phyloP scores from a whole-genome alignment of 2,113 vertebrate species.

The Melanerpes formicivorus region DNA sequence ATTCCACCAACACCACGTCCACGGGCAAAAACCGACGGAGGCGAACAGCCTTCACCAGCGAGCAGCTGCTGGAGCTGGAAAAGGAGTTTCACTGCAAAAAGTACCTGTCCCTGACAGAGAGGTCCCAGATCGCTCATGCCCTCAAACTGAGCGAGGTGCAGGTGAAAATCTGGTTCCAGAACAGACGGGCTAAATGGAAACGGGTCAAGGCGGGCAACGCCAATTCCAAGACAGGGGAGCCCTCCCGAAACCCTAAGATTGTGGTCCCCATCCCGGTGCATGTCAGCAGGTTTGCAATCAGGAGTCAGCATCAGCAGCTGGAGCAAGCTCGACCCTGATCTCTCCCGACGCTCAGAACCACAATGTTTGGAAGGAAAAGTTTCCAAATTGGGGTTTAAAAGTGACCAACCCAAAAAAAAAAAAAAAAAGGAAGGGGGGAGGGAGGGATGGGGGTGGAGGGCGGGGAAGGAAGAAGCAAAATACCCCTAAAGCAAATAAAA shows the following conservation, averaged over 20 bases:
- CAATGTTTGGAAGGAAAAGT: background rate
- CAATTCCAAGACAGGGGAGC: slow-evolving; percentile 96
- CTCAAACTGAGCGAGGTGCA: slow-evolving; percentile 98
- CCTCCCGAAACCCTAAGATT: slow-evolving; percentile 96
- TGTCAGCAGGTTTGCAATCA: slow-evolving; percentile 96
- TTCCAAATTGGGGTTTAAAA: background rate
- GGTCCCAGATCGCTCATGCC: slow-evolving; percentile 97
- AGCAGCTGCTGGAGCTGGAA: slow-evolving; percentile 97
- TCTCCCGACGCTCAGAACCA: background rate
- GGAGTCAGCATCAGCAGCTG: slow-evolving; percentile 98
- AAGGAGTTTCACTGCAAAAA: slow-evolving; percentile 99
- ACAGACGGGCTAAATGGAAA: slow-evolving; percentile 98
- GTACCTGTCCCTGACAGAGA: slow-evolving; percentile 96
- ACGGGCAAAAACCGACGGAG: slow-evolving; percentile 92
- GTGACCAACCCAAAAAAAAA: background rate
- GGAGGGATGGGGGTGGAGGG: too few relatives aligned
- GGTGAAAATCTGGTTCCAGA: slow-evolving; percentile 99
- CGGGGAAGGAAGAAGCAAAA: background rate
- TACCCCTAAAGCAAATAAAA: background rate
- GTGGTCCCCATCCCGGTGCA: slow-evolving; percentile 98
- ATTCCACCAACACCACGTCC: slow-evolving; percentile 74
- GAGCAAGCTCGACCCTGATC: slow-evolving; percentile 92
- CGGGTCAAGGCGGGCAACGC: slow-evolving; percentile 97
- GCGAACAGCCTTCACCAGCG: slow-evolving; percentile 96
- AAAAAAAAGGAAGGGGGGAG: too few relatives aligned